Conservation (phyloP, 2,113 vertebrate genomes). For the Heterotis niloticus region DNA sequence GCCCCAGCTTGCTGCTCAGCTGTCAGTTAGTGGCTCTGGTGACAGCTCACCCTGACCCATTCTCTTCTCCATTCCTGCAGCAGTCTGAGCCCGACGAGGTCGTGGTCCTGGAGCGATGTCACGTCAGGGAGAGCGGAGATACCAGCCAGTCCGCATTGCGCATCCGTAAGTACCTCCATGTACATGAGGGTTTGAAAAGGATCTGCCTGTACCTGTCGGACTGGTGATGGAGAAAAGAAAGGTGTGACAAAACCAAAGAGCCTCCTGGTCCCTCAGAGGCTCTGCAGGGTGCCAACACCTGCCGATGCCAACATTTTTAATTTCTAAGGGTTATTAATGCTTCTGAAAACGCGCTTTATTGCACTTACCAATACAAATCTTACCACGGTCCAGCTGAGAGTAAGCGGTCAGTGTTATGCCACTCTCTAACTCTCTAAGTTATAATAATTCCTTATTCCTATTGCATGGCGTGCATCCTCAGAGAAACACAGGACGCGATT, state of each 20-base stretch:
- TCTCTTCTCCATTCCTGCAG: conserved; percentile 48
- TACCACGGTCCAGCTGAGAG: too few species aligned
- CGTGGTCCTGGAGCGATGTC: conserved; percentile 23
- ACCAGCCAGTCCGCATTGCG: conserved; percentile 48
- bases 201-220: not conserved
- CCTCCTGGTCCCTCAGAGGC: not conserved
- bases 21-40: conserved; percentile 2
- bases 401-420: too few species aligned
- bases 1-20: not conserved
- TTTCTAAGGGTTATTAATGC: too few species aligned
- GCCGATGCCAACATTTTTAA: too few species aligned
- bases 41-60: conserved; percentile 6
- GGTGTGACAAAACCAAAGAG: not conserved
- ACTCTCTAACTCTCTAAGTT: too few species aligned
- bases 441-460: too few species aligned
- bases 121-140: conserved; percentile 40
- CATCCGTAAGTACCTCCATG: conserved; percentile 48
- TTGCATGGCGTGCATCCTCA: too few species aligned
- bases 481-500: too few species aligned
- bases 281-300: too few species aligned
- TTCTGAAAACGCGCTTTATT: too few species aligned
- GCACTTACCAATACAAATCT: too few species aligned
- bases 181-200: not conserved
- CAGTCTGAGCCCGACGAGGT: conserved; percentile 42
- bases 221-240: not conserved